Evolutionary conservation across 1,140 invertebrate genomes (phyloP).

Genomic region (Potamilus streckersoni): DNA sequence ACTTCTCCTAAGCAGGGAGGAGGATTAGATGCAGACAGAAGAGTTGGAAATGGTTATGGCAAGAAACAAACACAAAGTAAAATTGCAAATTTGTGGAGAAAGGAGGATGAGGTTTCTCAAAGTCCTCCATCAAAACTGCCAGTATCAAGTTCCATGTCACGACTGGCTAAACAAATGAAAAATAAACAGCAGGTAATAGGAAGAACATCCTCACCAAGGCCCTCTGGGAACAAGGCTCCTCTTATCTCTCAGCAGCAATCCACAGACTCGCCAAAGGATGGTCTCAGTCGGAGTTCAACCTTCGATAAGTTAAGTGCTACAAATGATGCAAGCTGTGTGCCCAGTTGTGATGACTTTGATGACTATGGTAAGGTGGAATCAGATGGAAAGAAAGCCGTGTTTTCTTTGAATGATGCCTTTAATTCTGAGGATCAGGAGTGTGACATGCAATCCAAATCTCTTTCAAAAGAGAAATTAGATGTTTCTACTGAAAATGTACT

Average conservation of each 20-base stretch:
- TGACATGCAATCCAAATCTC: not conserved
- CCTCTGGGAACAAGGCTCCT: conserved; percentile 20
- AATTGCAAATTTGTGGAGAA: conserved; percentile 90
- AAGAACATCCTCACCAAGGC: conserved; percentile 14
- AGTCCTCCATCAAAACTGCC: conserved; percentile 42
- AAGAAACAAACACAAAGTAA: conserved; percentile 84
- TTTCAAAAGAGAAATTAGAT: not conserved
- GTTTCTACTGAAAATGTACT: conserved; percentile 1
- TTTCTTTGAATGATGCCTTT: conserved; percentile 6
- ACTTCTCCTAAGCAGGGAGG: too few species aligned
- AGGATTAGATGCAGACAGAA: too few species aligned
- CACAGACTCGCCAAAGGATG: conserved; percentile 31
- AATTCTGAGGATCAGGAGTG: conserved; percentile 1
- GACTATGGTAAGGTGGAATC: conserved; percentile 6
- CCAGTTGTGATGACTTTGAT: conserved; percentile 27
- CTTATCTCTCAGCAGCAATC: conserved; percentile 1
- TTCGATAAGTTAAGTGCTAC: conserved; percentile 54
- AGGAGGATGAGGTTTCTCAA: conserved; percentile 61
- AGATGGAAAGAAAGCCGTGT: not conserved
- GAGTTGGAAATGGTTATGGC: conserved; percentile 6
- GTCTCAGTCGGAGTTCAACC: conserved; percentile 49
- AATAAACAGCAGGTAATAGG: not conserved
- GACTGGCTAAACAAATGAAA: conserved; percentile 5
- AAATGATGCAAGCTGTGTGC: conserved; percentile 40
- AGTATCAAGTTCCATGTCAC: conserved; percentile 20